Evolutionary conservation across 2,113 vertebrate genomes (phyloP).

Genomic region (Columbina picui): DNA sequence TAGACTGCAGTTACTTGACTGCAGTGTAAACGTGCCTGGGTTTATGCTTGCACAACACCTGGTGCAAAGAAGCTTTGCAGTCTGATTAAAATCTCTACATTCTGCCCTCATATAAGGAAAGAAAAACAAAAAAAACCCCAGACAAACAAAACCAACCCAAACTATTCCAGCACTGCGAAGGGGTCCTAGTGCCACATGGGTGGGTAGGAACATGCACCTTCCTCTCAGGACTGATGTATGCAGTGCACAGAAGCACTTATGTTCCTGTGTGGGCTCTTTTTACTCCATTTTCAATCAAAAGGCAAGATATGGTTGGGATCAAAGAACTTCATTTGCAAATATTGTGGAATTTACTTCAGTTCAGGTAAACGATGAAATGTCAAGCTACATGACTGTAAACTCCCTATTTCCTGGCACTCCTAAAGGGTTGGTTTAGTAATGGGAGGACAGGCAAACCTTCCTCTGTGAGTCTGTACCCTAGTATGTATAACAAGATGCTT

Average conservation of each 20-base stretch:
- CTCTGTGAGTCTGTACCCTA: neutral
- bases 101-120: neutral
- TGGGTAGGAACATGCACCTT: neutral
- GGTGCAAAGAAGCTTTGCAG: neutral
- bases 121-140: neutral
- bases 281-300: neutral
- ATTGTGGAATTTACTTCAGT: neutral
- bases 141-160: too few species aligned
- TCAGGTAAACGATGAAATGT: neutral
- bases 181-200: neutral
- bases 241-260: neutral
- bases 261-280: neutral
- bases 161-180: neutral
- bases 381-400: neutral
- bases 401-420: neutral
- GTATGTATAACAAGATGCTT: neutral
- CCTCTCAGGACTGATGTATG: neutral
- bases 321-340: neutral
- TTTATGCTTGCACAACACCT: neutral
- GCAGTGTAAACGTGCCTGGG: accelerated
- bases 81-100: neutral
- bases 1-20: neutral
- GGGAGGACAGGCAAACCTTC: neutral
- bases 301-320: neutral
- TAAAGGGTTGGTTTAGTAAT: neutral